A percentile compares a stretch with the other conserved stretches of the same genome.
Evolutionary conservation across 2,113 vertebrate genomes (phyloP).

Genomic region (Clinocottus analis): DNA sequence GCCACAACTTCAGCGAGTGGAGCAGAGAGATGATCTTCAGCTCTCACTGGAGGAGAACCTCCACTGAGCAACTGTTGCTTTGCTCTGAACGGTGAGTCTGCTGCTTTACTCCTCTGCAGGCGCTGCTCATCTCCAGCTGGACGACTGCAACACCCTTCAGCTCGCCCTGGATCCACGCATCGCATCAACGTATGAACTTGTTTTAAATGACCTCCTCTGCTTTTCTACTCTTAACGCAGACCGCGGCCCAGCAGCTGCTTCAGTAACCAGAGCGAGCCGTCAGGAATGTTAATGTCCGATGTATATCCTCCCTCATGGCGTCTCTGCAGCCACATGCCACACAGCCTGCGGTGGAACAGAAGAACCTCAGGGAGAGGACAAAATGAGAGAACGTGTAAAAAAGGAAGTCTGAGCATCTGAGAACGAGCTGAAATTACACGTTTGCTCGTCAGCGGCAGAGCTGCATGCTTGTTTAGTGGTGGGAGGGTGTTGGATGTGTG

Average conservation of each 20-base stretch:
- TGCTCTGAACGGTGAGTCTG: not conserved
- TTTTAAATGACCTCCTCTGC: not conserved
- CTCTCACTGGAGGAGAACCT: too few relatives aligned
- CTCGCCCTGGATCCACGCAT: not conserved
- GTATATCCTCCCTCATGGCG: conserved; percentile 42
- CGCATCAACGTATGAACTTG: not conserved
- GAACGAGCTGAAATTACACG: conserved; percentile 70
- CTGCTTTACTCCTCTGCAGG: not conserved
- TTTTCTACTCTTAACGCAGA: not conserved
- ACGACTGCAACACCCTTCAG: not conserved
- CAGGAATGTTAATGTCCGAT: conserved; percentile 64
- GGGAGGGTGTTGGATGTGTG: conserved; percentile 27
- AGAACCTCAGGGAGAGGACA: conserved; percentile 32
- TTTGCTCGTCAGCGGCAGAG: conserved; percentile 50
- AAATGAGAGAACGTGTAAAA: conserved; percentile 60
- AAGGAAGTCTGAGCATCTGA: conserved; percentile 53
- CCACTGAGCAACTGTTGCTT: not conserved
- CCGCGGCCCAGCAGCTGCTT: conserved; percentile 21
- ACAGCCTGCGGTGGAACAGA: conserved; percentile 31
- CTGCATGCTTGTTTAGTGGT: conserved; percentile 45
- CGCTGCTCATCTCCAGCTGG: not conserved
- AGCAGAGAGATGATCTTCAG: too few relatives aligned
- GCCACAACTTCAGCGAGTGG: not conserved
- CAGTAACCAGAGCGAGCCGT: conserved; percentile 50
- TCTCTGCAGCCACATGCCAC: conserved; percentile 55